Conservation (phyloP, 1,140 invertebrate species). For the Bombus consobrinus region DNA sequence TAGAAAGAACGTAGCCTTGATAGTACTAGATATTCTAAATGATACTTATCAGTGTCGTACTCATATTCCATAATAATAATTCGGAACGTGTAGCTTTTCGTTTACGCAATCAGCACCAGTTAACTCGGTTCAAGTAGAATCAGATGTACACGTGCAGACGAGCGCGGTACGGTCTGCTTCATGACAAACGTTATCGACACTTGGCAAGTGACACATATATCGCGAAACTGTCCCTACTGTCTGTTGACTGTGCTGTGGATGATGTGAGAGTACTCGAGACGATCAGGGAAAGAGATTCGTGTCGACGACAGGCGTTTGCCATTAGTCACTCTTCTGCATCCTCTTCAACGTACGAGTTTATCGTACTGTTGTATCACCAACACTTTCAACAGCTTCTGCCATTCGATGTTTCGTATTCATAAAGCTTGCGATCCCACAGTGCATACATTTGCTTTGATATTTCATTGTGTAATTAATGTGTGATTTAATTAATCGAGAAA, state of each 20-base stretch:
- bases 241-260: constrained; percentile 69
- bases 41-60: not conserved
- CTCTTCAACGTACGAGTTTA: constrained; percentile 46
- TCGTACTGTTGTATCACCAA: not conserved
- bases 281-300: constrained; percentile 71
- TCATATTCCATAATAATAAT: not conserved
- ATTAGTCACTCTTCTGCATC: constrained; percentile 76
- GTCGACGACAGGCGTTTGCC: constrained; percentile 75
- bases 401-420: not conserved
- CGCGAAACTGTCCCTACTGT: constrained; percentile 59
- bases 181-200: constrained; percentile 79
- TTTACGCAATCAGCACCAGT: too few relatives aligned
- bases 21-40: not conserved
- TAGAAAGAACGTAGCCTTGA: not conserved
- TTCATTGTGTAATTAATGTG: too few relatives aligned
- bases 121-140: constrained; percentile 9
- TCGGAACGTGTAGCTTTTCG: not conserved
- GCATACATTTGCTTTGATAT: too few relatives aligned
- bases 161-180: constrained; percentile 34
- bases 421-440: not conserved
- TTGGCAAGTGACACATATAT: constrained; percentile 79
- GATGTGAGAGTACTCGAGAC: constrained; percentile 73
- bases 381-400: not conserved
- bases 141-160: not conserved
- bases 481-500: not conserved